phyloP scores from a whole-genome alignment of 2,113 vertebrate genomes.

The Leucosticte australis region DNA sequence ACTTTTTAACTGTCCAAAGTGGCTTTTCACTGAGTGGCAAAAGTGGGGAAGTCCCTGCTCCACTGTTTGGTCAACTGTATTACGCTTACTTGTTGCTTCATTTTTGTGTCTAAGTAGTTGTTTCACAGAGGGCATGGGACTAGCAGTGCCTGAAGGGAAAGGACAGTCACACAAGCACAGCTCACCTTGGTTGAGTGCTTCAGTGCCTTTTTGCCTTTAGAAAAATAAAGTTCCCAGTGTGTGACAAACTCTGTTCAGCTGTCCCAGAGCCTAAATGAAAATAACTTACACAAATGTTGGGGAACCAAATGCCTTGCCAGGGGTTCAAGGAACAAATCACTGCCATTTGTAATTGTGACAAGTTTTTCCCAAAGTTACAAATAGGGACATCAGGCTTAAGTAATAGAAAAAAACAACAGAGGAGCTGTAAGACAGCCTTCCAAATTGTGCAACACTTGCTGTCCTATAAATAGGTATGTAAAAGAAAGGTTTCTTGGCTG shows the following conservation, averaged over 20 bases:
- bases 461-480: background rate
- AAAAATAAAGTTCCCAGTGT: background rate
- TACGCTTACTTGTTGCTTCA: background rate
- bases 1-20: background rate
- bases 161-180: background rate
- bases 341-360: background rate
- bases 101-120: background rate
- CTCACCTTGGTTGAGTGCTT: background rate
- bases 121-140: background rate
- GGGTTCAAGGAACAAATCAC: too few species aligned
- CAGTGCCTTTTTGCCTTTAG: background rate
- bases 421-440: background rate
- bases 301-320: background rate
- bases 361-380: background rate
- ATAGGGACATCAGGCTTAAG: background rate
- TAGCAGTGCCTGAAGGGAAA: background rate
- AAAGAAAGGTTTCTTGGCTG: background rate
- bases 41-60: background rate
- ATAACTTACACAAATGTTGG: accelerated
- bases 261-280: background rate
- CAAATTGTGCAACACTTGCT: background rate
- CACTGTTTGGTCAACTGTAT: background rate
- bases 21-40: background rate
- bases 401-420: background rate
- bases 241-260: background rate